These are phyloP conservation scores for Lordiphosa fenestrarum DNA, from an alignment of 2,888 invertebrate species.

Conservation along the genomic window DNA sequence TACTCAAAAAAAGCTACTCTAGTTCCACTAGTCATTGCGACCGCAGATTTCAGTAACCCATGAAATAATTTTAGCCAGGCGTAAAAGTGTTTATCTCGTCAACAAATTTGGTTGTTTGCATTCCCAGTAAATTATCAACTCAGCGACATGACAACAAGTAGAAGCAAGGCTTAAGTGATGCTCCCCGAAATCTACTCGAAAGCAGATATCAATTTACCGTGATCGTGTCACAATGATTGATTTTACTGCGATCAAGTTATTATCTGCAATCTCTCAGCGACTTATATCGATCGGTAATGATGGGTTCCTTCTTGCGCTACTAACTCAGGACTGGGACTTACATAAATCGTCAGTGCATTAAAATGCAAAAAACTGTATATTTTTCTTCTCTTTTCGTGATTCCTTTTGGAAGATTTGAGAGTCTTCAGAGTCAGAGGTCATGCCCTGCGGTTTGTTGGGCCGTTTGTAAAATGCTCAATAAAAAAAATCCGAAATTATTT, in stretches of 20 bases:
- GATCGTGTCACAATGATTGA: slow-evolving; percentile 74
- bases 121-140: slow-evolving; percentile 16
- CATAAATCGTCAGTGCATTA: slow-evolving; percentile 61
- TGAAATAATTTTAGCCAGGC: slow-evolving; percentile 13
- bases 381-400: slow-evolving; percentile 47
- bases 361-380: slow-evolving; percentile 31
- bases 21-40: background rate
- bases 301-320: slow-evolving; percentile 60
- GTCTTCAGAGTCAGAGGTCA: slow-evolving; percentile 61
- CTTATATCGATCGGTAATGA: slow-evolving; percentile 62
- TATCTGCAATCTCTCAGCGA: slow-evolving; percentile 40
- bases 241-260: slow-evolving; percentile 70
- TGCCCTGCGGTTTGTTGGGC: slow-evolving; percentile 65
- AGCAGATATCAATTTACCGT: slow-evolving; percentile 18
- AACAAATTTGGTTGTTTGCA: slow-evolving; percentile 5
- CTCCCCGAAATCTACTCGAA: slow-evolving; percentile 4
- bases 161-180: slow-evolving; percentile 18
- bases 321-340: slow-evolving; percentile 46
- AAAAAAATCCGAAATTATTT: slow-evolving; percentile 48
- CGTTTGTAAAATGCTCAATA: slow-evolving; percentile 67
- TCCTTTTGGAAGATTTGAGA: slow-evolving; percentile 30
- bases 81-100: slow-evolving; percentile 1
- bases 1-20: no score
- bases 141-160: slow-evolving; percentile 33
- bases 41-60: slow-evolving; percentile 1